A percentile compares a stretch with the other conserved stretches of the same genome.
These are phyloP conservation scores for Antigone vipio DNA, from an alignment of 2,113 vertebrate species.

Conservation along the genomic window DNA sequence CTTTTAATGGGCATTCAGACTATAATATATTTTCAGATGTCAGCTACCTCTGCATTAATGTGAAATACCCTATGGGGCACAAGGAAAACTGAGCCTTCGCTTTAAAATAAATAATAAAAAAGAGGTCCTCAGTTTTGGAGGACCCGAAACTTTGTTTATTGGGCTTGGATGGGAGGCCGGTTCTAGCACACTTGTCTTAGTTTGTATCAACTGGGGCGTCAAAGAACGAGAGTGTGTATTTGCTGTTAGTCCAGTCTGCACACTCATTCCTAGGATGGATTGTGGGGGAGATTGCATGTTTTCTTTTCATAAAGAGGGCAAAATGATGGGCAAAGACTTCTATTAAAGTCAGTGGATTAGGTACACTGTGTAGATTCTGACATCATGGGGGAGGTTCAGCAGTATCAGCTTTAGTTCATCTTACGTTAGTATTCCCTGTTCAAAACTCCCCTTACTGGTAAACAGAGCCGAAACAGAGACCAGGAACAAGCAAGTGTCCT, in stretches of 20 bases:
- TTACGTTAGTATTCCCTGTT: background rate
- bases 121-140: background rate
- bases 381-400: background rate
- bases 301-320: background rate
- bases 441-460: background rate
- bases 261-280: background rate
- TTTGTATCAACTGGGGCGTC: background rate
- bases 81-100: background rate
- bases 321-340: background rate
- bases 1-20: background rate
- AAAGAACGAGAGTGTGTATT: background rate
- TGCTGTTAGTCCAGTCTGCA: background rate
- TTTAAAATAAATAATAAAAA: background rate
- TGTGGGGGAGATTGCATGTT: background rate
- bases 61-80: background rate
- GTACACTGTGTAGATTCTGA: background rate
- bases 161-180: background rate
- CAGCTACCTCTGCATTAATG: background rate
- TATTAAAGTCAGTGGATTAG: background rate
- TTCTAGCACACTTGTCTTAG: background rate
- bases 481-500: background rate
- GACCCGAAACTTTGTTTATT: background rate
- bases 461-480: background rate
- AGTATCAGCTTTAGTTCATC: background rate
- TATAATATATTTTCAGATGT: background rate